Conservation (phyloP, 2,888 invertebrate species). For the Standfussiana lucernea region DNA sequence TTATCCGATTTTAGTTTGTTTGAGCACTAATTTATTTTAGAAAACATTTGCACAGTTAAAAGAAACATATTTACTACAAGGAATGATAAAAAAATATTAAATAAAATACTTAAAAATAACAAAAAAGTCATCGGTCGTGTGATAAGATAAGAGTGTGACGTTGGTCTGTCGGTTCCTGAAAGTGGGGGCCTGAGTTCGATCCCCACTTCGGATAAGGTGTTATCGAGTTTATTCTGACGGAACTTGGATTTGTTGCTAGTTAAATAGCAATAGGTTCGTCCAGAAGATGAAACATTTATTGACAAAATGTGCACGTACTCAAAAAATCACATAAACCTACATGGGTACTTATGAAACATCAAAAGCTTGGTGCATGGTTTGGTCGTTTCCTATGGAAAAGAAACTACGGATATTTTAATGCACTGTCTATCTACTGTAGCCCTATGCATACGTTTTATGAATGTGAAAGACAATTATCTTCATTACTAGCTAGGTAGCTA, state of each 20-base stretch:
- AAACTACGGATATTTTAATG: not conserved
- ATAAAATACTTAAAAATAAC: not conserved
- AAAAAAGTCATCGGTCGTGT: not conserved
- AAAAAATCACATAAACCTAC: not conserved
- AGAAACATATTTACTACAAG: not conserved
- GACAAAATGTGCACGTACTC: too few species aligned
- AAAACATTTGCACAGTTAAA: not conserved
- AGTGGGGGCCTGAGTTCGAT: not conserved
- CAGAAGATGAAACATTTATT: not conserved
- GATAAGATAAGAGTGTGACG: not conserved
- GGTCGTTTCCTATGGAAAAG: not conserved
- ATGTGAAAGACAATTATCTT: constrained; percentile 3
- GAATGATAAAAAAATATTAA: not conserved
- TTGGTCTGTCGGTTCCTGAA: not conserved
- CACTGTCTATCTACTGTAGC: not conserved
- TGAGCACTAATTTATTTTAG: not conserved
- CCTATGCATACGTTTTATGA: not conserved
- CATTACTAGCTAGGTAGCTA: not conserved
- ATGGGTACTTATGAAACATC: not conserved
- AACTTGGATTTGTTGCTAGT: not conserved
- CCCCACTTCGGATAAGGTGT: too few species aligned
- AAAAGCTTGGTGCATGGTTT: not conserved
- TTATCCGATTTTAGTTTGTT: not conserved
- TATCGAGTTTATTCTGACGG: not conserved
- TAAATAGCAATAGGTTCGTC: not conserved